A percentile compares a stretch with the other conserved stretches of the same genome.
phyloP scores from a whole-genome alignment of 2,888 invertebrate species.

The Halictus quadricinctus region DNA sequence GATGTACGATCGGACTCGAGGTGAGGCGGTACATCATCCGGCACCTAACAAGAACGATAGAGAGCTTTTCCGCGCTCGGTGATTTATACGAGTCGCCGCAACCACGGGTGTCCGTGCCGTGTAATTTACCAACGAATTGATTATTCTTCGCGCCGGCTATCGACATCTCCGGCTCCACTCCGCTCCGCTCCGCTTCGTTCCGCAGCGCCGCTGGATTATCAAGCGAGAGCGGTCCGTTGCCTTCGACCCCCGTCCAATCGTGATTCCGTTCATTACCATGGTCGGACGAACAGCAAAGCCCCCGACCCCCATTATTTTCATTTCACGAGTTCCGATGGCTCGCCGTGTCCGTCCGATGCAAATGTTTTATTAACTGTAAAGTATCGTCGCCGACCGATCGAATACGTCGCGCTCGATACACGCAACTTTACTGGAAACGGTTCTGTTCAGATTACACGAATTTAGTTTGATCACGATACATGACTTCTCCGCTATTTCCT shows the following conservation, averaged over 20 bases:
- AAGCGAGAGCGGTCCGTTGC: constrained; percentile 6
- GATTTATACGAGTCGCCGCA: constrained; percentile 49
- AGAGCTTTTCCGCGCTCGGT: constrained; percentile 45
- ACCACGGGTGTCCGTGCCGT: constrained; percentile 25
- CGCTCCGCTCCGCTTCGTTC: not conserved
- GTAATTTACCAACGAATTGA: constrained; percentile 51
- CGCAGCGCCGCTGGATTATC: not conserved
- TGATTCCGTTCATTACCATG: constrained; percentile 16
- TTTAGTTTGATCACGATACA: too few species aligned
- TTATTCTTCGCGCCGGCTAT: constrained; percentile 38
- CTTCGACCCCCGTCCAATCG: not conserved
- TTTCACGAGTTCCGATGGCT: not conserved
- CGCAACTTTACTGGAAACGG: not conserved
- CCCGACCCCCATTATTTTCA: not conserved
- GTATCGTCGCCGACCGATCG: not conserved
- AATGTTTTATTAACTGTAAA: not conserved
- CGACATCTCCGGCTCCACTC: not conserved
- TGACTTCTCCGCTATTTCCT: too few species aligned
- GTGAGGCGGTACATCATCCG: constrained; percentile 46
- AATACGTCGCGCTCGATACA: not conserved
- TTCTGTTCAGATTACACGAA: not conserved
- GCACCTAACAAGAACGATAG: constrained; percentile 56
- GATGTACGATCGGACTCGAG: constrained; percentile 45
- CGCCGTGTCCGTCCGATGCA: not conserved
- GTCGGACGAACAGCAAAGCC: not conserved